phyloP scores from a whole-genome alignment of 2,797 vertebrate genomes.

The Cirrhinus mrigala region DNA sequence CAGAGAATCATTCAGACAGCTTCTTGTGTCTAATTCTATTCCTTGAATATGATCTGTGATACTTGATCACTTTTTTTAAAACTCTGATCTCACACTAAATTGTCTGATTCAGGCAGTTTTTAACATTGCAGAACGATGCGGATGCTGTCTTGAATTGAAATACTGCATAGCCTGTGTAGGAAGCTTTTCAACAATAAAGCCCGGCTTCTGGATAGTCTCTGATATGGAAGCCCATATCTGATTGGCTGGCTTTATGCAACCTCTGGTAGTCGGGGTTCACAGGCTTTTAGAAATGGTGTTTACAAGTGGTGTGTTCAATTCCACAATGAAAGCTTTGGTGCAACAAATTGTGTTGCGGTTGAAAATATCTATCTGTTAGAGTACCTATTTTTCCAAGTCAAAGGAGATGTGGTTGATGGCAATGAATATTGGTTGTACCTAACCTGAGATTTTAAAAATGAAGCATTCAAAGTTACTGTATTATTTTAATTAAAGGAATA shows the following conservation, averaged over 20 bases:
- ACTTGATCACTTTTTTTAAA: neutral
- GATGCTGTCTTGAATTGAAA: conserved; percentile 1
- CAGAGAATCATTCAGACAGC: neutral
- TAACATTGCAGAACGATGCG: neutral
- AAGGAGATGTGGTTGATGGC: neutral
- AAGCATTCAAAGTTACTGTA: no score
- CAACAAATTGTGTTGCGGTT: no score
- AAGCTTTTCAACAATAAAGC: neutral
- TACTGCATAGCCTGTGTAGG: conserved; percentile 28
- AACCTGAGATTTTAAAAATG: no score
- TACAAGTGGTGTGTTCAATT: neutral
- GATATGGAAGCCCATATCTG: neutral
- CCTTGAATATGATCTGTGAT: neutral
- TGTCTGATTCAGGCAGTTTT: neutral
- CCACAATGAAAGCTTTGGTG: neutral
- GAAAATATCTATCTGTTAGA: neutral
- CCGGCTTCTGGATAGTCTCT: neutral
- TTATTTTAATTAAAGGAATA: no score
- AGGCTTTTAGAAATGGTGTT: conserved; percentile 2
- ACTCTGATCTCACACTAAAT: neutral
- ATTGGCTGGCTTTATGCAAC: neutral
- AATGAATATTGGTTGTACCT: no score
- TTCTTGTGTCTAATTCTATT: neutral
- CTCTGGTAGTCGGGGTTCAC: neutral
- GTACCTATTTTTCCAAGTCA: neutral